phyloP scores from a whole-genome alignment of 2,888 invertebrate species.

The Sinodicranocentrus sp. region DNA sequence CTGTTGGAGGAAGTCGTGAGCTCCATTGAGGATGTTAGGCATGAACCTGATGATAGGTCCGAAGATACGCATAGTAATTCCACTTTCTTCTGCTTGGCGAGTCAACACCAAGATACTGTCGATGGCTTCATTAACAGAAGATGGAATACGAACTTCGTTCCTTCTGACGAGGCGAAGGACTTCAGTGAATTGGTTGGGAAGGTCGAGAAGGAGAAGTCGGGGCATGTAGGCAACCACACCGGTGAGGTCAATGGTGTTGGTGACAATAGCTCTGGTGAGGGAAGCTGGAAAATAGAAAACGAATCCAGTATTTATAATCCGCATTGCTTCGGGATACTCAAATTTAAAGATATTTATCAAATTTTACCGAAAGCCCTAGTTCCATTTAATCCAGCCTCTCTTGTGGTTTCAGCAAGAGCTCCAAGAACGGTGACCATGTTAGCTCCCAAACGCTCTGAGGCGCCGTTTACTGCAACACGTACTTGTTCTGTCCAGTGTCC shows the following conservation, averaged over 20 bases:
- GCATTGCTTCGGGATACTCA: no score
- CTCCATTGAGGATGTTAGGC: slow-evolving; percentile 71
- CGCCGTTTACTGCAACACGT: slow-evolving; percentile 67
- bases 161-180: slow-evolving; percentile 68
- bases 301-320: no score
- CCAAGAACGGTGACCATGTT: slow-evolving; percentile 70
- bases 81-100: slow-evolving; percentile 70
- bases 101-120: slow-evolving; percentile 70
- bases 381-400: slow-evolving; percentile 65
- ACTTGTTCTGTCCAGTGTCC: slow-evolving; percentile 61
- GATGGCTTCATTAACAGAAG: slow-evolving; percentile 72
- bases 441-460: slow-evolving; percentile 57
- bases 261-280: slow-evolving; percentile 70
- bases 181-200: slow-evolving; percentile 73
- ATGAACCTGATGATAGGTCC: slow-evolving; percentile 69
- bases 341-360: no score
- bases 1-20: slow-evolving; percentile 70
- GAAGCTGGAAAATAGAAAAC: slow-evolving; percentile 36
- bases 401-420: slow-evolving; percentile 66
- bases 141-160: slow-evolving; percentile 67
- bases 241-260: slow-evolving; percentile 71
- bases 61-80: slow-evolving; percentile 68
- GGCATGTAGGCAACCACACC: slow-evolving; percentile 74
- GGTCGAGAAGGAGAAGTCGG: slow-evolving; percentile 68
- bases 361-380: slow-evolving; percentile 70